phyloP scores from a whole-genome alignment of 2,797 vertebrate species.

The Spea hammondii region DNA sequence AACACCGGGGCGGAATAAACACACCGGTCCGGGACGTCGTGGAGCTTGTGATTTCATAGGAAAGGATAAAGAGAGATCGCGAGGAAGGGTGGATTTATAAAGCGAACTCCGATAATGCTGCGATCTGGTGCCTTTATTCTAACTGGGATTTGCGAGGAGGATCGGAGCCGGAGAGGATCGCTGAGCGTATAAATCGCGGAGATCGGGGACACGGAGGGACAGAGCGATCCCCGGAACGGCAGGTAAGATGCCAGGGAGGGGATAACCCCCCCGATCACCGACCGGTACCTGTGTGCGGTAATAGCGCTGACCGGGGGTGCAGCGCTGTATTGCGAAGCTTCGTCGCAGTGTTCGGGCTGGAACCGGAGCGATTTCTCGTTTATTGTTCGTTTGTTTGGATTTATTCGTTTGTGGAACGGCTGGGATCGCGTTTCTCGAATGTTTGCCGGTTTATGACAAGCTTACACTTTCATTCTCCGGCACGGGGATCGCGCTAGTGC shows the following conservation, averaged over 20 bases:
- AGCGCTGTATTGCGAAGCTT: not conserved
- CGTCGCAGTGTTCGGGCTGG: too few species aligned
- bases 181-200: constrained; percentile 8
- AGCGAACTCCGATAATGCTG: constrained; percentile 16
- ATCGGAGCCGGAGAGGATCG: constrained; percentile 8
- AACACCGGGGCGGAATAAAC: not conserved
- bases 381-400: too few species aligned
- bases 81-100: not conserved
- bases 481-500: too few species aligned
- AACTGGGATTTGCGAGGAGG: constrained; percentile 31
- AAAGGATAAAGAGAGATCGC: not conserved
- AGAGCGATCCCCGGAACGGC: not conserved
- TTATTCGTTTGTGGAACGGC: too few species aligned
- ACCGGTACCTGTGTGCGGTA: not conserved
- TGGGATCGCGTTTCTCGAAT: too few species aligned
- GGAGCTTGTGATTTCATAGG: not conserved
- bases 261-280: not conserved
- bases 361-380: too few species aligned
- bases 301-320: not conserved
- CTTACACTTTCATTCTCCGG: too few species aligned
- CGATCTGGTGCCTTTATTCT: not conserved
- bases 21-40: too few species aligned
- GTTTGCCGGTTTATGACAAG: too few species aligned
- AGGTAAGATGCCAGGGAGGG: constrained; percentile 17
- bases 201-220: not conserved